phyloP scores from a whole-genome alignment of 2,888 invertebrate species.

The Protophormia terraenovae region DNA sequence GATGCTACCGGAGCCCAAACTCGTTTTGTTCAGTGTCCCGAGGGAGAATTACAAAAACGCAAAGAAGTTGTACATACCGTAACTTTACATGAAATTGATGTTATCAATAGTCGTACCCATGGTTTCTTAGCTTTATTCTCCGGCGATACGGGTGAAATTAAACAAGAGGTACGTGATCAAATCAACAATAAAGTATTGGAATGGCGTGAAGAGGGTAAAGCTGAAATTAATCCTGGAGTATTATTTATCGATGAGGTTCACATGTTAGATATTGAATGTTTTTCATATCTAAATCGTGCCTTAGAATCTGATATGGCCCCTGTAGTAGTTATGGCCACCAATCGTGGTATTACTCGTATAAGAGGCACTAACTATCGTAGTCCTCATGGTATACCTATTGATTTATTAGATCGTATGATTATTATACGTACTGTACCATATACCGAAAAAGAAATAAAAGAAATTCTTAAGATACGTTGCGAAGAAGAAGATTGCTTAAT shows the following conservation, averaged over 20 bases:
- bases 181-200: conserved; percentile 98
- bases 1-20: conserved; percentile 96
- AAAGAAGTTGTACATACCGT: conserved; percentile 99
- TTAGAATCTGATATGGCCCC: conserved; percentile 98
- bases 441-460: conserved; percentile 92
- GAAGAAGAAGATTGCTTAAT: conserved; percentile 99
- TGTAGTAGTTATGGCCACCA: conserved; percentile 99
- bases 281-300: conserved; percentile 98
- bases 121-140: conserved; percentile 98
- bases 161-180: conserved; percentile 97
- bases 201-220: conserved; percentile 99
- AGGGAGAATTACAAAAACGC: conserved; percentile 98
- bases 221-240: conserved; percentile 99
- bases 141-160: conserved; percentile 99
- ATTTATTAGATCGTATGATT: conserved; percentile 96
- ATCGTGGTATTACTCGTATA: conserved; percentile 96
- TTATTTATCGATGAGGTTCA: conserved; percentile 98
- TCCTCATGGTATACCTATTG: conserved; percentile 98
- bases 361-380: conserved; percentile 96
- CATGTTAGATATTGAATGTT: conserved; percentile 99
- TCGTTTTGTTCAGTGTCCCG: conserved; percentile 98
- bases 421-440: conserved; percentile 96
- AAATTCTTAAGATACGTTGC: conserved; percentile 96
- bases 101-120: conserved; percentile 98
- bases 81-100: conserved; percentile 99